Base-by-base conservation (phyloP, 37 sponge, comb jelly and placozoan genomes). In the Chondrilla cf. caribensis region DNA sequence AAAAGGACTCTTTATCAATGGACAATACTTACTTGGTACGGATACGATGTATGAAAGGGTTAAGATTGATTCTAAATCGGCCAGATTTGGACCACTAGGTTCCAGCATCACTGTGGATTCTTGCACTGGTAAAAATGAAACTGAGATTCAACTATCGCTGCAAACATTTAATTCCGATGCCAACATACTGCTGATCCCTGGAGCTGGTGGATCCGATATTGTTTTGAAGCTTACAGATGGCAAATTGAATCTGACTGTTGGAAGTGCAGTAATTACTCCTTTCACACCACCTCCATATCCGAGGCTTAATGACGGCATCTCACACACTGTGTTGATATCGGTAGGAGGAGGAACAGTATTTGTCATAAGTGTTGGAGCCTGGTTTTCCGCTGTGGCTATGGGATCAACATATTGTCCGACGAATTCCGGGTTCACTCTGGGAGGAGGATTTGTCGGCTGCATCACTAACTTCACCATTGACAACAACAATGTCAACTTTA, bases 371-470 rank as follows among this genome's bases (percentile, higher is more conserved):
- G n/a, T n/a, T n/a, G n/a, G n/a, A n/a, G n/a, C n/a, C n/a, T n/a
- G n/a, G n/a, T n/a, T n/a, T n/a, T n/a, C n/a, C n/a, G n/a, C n/a
- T n/a, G n/a, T n/a, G n/a, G n/a, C n/a, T n/a, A n/a, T n/a, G n/a
- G n/a, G n/a, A n/a, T n/a, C n/a, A n/a, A n/a, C n/a, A n/a, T 47
- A 14, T 11, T 47, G 51, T 47, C 51, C 51, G 11, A 14, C 51
- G 11, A 47, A 47, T 47, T 47, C 51, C 6, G 11, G 76, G 2
- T 39, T 73, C n/a, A 73, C 76, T 2, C 24, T 73, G 17, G 76
- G 76, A 19, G 76, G 36, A 17, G 76, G 14, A 3, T 73, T 73
- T 73, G 44, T 73, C 0, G 76, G 76, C 44, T 73, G 76, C 42
- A 14, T 73, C 7, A 26, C 19, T 60, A 33, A 33, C 24, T 29